Evolutionary conservation across 2,113 vertebrate genomes (phyloP).

Genomic region (Australoheros scitulus): DNA sequence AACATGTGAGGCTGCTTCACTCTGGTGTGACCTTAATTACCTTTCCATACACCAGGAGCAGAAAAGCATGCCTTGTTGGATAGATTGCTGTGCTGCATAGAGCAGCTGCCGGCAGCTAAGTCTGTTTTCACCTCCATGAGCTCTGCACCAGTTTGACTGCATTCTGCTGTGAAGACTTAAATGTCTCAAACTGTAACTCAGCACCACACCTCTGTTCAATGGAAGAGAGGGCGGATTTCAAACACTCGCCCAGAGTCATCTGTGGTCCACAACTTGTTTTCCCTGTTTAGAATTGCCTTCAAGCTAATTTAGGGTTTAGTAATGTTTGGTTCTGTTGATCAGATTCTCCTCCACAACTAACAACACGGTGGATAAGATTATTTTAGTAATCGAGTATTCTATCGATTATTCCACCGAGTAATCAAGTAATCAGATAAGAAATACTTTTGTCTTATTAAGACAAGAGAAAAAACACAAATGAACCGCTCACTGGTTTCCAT

Average conservation of each 20-base stretch:
- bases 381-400: too few species aligned
- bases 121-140: not conserved
- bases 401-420: too few species aligned
- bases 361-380: not conserved
- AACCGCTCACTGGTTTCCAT: too few species aligned
- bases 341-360: not conserved
- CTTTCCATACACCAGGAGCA: conserved; percentile 28
- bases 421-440: too few species aligned
- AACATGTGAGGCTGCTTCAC: not conserved
- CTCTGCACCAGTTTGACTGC: not conserved
- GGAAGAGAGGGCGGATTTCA: not conserved
- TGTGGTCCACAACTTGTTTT: conserved; percentile 35
- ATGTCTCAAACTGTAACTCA: not conserved
- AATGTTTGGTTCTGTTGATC: not conserved
- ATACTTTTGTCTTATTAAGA: too few species aligned
- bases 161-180: not conserved
- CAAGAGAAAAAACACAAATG: too few species aligned
- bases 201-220: rapidly evolving
- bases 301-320: conserved; percentile 6
- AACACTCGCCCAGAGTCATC: not conserved
- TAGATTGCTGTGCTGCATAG: not conserved
- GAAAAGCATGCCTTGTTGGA: not conserved
- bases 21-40: conserved; percentile 33
- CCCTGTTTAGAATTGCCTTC: conserved; percentile 52
- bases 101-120: not conserved